phyloP scores from a whole-genome alignment of 1,140 invertebrate genomes.

The Nomia melanderi region DNA sequence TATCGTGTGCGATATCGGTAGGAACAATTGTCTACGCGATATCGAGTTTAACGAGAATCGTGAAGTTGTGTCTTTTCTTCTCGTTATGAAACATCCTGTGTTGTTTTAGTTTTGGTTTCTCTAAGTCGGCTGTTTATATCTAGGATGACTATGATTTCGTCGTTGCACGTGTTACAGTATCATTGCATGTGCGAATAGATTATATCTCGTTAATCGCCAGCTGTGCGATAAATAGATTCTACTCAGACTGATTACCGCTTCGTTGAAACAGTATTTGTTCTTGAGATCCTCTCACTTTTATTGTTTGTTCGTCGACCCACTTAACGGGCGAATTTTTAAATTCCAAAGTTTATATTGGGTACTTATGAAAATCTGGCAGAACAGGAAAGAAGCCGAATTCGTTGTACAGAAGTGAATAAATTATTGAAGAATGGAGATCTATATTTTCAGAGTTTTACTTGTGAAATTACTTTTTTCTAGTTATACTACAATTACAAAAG shows the following conservation, averaged over 20 bases:
- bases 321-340: too few species aligned
- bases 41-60: not conserved
- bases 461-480: too few species aligned
- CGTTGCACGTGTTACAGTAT: not conserved
- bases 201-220: slow-evolving; percentile 1
- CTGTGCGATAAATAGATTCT: not conserved
- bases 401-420: too few species aligned
- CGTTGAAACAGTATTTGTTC: not conserved
- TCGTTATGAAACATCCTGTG: not conserved
- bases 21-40: too few species aligned
- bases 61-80: not conserved
- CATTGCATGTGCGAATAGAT: slow-evolving; percentile 14
- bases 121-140: not conserved
- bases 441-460: too few species aligned
- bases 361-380: too few species aligned
- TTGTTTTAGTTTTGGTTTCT: not conserved
- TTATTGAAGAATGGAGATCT: too few species aligned
- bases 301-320: too few species aligned
- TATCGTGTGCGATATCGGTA: too few species aligned
- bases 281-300: not conserved
- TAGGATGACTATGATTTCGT: not conserved
- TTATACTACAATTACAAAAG: too few species aligned
- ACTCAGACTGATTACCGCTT: not conserved
- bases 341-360: too few species aligned
- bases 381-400: too few species aligned